Evolutionary conservation across 2,113 vertebrate genomes (phyloP).

Genomic region (Albula goreensis): DNA sequence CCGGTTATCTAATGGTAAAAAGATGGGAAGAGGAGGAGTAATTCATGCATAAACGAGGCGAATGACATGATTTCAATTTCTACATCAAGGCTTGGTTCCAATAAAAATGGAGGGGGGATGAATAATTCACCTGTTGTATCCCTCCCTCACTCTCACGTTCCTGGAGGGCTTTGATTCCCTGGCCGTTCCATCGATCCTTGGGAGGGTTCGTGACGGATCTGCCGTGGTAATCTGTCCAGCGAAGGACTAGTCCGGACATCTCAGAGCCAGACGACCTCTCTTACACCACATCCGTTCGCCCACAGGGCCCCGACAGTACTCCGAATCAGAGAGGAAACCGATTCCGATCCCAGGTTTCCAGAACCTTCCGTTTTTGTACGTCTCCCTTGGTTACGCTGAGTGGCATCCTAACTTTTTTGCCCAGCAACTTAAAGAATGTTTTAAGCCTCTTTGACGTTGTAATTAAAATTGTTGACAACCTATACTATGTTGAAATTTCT

Average conservation of each 20-base stretch:
- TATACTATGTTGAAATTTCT: not conserved
- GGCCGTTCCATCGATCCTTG: constrained; percentile 9
- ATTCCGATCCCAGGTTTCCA: not conserved
- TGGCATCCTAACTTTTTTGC: not conserved
- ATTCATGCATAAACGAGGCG: not conserved
- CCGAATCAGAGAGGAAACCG: not conserved
- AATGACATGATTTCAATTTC: not conserved
- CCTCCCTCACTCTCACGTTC: not conserved
- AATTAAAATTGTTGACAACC: not conserved
- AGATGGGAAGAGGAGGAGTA: not conserved
- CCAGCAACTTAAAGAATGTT: not conserved
- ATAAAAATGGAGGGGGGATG: not conserved
- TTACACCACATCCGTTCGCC: constrained; percentile 48
- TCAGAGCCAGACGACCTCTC: constrained; percentile 53
- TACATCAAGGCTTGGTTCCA: not conserved
- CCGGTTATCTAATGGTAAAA: not conserved
- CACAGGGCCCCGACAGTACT: constrained; percentile 11
- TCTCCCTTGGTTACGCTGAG: not conserved
- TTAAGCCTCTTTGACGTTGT: not conserved
- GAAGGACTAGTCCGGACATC: not conserved
- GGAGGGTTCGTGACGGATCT: constrained; percentile 4
- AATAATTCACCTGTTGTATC: not conserved
- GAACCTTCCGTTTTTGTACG: not conserved
- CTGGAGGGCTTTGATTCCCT: not conserved
- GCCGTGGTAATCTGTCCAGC: not conserved